Conservation (phyloP, 2,113 vertebrate species). For the Callospermophilus lateralis region DNA sequence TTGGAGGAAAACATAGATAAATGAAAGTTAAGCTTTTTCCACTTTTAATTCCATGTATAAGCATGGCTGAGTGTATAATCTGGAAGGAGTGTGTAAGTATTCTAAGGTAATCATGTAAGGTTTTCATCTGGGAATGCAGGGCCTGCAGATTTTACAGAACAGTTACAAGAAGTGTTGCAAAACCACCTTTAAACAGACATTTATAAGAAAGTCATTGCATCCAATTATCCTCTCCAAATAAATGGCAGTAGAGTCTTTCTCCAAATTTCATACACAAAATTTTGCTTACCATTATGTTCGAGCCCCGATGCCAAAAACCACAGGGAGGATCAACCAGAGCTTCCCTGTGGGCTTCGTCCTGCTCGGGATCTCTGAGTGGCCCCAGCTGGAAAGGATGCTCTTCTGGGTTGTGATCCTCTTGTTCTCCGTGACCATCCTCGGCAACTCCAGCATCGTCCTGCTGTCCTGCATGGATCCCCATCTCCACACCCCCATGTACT, state of each 20-base stretch:
- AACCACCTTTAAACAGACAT: background rate
- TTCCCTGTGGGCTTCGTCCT: background rate
- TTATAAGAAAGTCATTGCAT: background rate
- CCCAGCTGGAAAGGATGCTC: background rate
- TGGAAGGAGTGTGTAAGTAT: accelerated
- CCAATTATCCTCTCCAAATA: background rate
- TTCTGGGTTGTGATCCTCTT: slow-evolving; percentile 25
- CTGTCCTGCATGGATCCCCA: background rate
- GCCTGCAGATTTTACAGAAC: background rate
- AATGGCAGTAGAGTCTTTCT: background rate
- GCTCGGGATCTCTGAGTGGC: background rate
- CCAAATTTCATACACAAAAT: background rate
- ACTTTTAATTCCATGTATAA: background rate
- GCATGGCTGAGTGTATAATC: background rate
- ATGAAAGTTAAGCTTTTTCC: background rate
- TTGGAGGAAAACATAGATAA: background rate
- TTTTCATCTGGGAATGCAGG: background rate
- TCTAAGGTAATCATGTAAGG: background rate
- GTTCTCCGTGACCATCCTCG: slow-evolving; percentile 22
- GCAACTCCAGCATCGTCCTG: slow-evolving; percentile 38
- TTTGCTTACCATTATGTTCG: background rate
- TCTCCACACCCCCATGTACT: slow-evolving; percentile 29
- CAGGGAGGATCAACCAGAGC: background rate
- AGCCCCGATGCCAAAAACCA: background rate
- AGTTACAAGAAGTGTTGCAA: background rate